Base-by-base conservation (phyloP, 2,888 invertebrate species). In the Protophormia terraenovae region DNA sequence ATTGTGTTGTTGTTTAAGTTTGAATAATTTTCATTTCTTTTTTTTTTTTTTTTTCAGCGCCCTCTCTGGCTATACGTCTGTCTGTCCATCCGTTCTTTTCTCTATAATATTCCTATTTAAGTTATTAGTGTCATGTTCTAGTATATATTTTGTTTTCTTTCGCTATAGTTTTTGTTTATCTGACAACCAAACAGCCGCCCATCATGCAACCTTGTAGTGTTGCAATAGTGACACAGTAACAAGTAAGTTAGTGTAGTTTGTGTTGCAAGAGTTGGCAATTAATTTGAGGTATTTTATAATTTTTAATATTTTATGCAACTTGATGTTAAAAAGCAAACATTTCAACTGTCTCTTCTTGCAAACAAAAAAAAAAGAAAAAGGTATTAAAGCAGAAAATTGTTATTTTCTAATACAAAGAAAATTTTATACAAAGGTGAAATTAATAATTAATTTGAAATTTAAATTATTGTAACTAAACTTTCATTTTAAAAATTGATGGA, bases 201-300 rank as follows among this genome's bases (percentile, higher is more conserved):
- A 35, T 32, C 10, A 35, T 24, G 62, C 58, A 79, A 41, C 71
- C 50, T 67, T 73, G 47, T 14, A 66, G 32, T 80, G 66, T 7
- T 45, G 41, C 62, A 27, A 29, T 73, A 29, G 19, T 35, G 24
- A 6, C 35, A 41, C 35, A 35, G 53, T 35, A n/a, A n/a, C n/a
- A n/a, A n/a, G 22, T 16, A 41, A 27, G 7, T 60, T 14, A 50
- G 16, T 38, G 71, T 72, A 8, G 29, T 10, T 41, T 12, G 10
- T 32, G 19, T 22, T 38, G 69, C 69, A 62, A 16, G 41, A 58
- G 24, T 16, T 58, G 55, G 72, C 79, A 84, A 84, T 84, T 84
- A 84, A 84, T 80, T 84, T 84, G 47, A 71, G 76, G 69, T 55
- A 58, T 71, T 79, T 69, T 77, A 35, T 75, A 81, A 81, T 64